These are phyloP conservation scores for Cerastoderma edule DNA, from an alignment of 2,888 invertebrate genomes.

Conservation along the genomic window DNA sequence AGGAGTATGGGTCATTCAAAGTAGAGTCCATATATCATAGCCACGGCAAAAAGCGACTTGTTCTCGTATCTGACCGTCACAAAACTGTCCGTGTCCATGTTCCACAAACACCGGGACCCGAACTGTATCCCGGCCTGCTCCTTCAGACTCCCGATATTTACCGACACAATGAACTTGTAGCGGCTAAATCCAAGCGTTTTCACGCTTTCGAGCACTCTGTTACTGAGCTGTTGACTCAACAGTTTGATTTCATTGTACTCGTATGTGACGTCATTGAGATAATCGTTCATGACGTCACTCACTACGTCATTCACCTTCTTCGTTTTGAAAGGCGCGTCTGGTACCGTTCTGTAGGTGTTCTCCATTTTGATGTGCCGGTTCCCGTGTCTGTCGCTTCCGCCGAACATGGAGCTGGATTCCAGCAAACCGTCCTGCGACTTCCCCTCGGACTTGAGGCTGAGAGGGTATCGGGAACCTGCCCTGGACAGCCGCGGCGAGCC, in stretches of 20 bases:
- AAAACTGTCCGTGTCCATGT: conserved; percentile 78
- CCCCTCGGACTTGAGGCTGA: background rate
- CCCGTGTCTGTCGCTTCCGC: conserved; percentile 53
- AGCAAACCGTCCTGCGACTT: conserved; percentile 31
- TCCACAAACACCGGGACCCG: conserved; percentile 80
- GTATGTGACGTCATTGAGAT: conserved; percentile 66
- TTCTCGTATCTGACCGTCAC: conserved; percentile 78
- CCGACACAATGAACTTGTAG: conserved; percentile 78
- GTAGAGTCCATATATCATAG: conserved; percentile 78
- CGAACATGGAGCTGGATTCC: conserved; percentile 40
- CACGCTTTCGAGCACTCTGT: conserved; percentile 72
- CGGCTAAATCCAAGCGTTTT: conserved; percentile 68
- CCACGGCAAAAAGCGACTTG: conserved; percentile 78
- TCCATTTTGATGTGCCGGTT: conserved; percentile 41
- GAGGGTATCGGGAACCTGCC: conserved; percentile 1
- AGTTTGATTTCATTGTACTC: conserved; percentile 70
- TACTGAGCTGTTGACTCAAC: conserved; percentile 74
- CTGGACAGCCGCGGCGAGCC: conserved; percentile 15
- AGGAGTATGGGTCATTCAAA: too few relatives aligned
- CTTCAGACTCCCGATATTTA: conserved; percentile 76
- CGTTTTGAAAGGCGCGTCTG: conserved; percentile 47
- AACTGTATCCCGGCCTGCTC: conserved; percentile 79
- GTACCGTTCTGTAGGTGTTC: conserved; percentile 62
- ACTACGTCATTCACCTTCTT: conserved; percentile 52
- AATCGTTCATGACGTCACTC: conserved; percentile 57